Evolutionary conservation across 1,140 invertebrate species (phyloP).

Genomic region (Bombus polaris): DNA sequence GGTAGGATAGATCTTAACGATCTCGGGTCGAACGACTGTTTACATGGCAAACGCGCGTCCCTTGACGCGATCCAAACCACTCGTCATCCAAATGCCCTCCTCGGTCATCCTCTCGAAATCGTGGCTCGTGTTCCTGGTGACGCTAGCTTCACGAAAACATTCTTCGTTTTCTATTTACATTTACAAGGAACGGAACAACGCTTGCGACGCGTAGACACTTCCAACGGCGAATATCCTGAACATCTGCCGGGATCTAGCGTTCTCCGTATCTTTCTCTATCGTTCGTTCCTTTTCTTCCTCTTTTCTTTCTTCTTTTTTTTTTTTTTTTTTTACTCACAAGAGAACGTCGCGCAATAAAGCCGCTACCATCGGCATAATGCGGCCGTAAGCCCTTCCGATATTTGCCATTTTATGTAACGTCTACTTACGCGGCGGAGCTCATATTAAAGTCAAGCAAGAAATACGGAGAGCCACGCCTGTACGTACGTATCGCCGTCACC

Average conservation of each 20-base stretch:
- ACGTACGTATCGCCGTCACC: slow-evolving; percentile 25
- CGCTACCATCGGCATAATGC: slow-evolving; percentile 76
- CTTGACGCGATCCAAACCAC: background rate
- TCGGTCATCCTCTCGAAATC: background rate
- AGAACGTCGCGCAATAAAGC: slow-evolving; percentile 76
- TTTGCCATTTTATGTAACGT: slow-evolving; percentile 80
- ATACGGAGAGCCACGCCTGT: slow-evolving; percentile 67
- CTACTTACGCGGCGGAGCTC: slow-evolving; percentile 69
- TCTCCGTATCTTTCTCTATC: slow-evolving; percentile 29
- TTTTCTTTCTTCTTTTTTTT: slow-evolving; percentile 37
- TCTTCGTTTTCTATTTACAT: background rate
- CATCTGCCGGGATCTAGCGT: slow-evolving; percentile 72
- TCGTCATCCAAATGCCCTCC: slow-evolving; percentile 24
- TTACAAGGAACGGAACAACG: background rate
- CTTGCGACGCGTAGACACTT: slow-evolving; percentile 56
- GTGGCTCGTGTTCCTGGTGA: background rate
- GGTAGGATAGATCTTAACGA: too few species aligned
- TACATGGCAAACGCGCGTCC: too few species aligned
- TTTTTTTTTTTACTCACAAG: slow-evolving; percentile 51
- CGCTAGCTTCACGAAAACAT: background rate
- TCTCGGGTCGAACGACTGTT: too few species aligned
- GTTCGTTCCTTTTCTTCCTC: background rate
- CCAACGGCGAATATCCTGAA: slow-evolving; percentile 75
- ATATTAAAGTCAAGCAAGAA: slow-evolving; percentile 80
- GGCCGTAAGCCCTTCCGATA: slow-evolving; percentile 78